Conservation (phyloP, 2,113 vertebrate genomes). For the Otolemur garnettii region DNA sequence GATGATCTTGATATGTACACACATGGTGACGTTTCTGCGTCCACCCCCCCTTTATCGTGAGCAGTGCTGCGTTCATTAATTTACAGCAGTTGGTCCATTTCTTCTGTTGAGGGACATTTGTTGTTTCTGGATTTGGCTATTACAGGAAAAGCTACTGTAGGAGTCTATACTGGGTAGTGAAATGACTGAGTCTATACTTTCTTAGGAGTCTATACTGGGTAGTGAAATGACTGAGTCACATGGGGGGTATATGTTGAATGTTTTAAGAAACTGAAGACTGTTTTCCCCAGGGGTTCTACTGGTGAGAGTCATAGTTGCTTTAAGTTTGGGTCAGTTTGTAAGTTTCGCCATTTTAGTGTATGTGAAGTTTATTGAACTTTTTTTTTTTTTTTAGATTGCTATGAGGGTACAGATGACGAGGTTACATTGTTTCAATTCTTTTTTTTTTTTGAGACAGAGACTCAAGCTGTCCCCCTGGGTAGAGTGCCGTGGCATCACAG, state of each 20-base stretch:
- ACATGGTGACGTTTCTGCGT: background rate
- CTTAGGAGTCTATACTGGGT: background rate
- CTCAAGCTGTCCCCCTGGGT: too few species aligned
- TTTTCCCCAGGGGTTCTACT: background rate
- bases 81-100: background rate
- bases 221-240: background rate
- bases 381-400: too few species aligned
- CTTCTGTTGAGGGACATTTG: background rate
- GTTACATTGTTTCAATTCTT: too few species aligned
- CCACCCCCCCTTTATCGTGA: background rate
- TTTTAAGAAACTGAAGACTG: background rate
- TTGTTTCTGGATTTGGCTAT: background rate
- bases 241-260: fast-evolving
- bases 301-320: too few species aligned
- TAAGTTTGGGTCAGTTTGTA: too few species aligned
- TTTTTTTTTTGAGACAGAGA: too few species aligned
- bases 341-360: background rate
- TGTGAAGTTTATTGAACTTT: background rate
- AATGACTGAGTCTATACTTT: background rate
- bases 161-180: background rate
- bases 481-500: too few species aligned
- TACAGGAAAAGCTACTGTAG: background rate
- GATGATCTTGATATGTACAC: background rate
- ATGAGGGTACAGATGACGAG: too few species aligned
- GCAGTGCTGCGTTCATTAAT: background rate